These are phyloP conservation scores for Trissolcus japonicus DNA, from an alignment of 2,888 invertebrate genomes.

Conservation along the genomic window DNA sequence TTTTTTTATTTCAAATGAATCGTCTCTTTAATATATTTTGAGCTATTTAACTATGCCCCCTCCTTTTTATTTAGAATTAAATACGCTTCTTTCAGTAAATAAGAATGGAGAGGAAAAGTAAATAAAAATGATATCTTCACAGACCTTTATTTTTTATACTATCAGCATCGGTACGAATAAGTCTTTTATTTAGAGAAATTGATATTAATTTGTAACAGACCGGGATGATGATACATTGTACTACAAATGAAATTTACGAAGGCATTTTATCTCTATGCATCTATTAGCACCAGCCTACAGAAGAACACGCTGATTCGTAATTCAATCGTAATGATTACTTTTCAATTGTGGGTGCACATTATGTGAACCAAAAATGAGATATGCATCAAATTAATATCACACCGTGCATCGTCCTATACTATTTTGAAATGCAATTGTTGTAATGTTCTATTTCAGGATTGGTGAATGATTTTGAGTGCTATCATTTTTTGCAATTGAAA, in stretches of 20 bases:
- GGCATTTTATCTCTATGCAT: conserved; percentile 17
- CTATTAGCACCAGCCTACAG: conserved; percentile 14
- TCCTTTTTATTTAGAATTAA: no score
- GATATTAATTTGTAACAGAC: background rate
- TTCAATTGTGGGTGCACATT: conserved; percentile 14
- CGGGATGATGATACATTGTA: background rate
- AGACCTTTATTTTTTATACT: no score
- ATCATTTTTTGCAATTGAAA: no score
- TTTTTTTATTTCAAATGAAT: no score
- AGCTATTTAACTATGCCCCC: no score
- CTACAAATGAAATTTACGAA: conserved; percentile 26
- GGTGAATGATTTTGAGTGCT: no score
- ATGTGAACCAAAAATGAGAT: conserved; percentile 11
- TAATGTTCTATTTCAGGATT: no score
- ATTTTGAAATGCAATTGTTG: background rate
- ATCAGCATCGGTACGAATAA: background rate
- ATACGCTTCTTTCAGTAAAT: no score
- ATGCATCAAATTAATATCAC: conserved; percentile 2
- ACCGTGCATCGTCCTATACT: background rate
- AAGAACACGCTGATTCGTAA: conserved; percentile 12
- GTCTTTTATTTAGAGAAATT: background rate
- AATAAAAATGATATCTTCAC: no score
- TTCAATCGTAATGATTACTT: conserved; percentile 33
- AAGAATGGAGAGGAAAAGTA: no score
- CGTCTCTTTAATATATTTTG: no score